Evolutionary conservation across 1,140 invertebrate species (phyloP), one percentile per base, ranked within the genome.

Genomic region (Camponotus pennsylvanicus): DNA sequence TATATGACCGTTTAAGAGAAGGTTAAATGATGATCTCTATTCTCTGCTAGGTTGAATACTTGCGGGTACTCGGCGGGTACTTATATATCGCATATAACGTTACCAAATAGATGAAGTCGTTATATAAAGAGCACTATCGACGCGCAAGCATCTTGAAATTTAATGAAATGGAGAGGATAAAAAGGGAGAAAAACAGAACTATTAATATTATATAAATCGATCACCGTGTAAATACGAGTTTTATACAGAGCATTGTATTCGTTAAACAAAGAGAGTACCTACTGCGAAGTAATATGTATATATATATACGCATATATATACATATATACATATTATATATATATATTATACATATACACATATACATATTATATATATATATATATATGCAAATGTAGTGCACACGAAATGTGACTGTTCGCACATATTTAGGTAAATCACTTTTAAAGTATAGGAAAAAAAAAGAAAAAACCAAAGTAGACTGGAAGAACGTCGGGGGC

Each of bases 171-270:
- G 11, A 67, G 66, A 67, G 67, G 27, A 45, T 7, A 86, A 21
- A 15, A 37, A 84, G 55, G 52, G n/a, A 85, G 49, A 64, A 75
- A 66, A 63, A 79, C 64, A 70, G 76, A 91, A 87, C 77, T 83
- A 91, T 89, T 86, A 91, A 86, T 90, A 92, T 76, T 90, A 91
- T 88, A 92, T 85, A 91, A 91, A 92, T 91, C 87, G 89, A 92
- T 95, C 93, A 94, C 88, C 92, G 91, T 95, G 94, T 94, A 95
- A 87, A 95, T 95, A 95, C 94, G 93, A 95, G 93, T 95, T 95
- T 95, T 95, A 95, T 95, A 95, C 94, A 94, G 93, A 95, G 92
- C 91, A 95, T 94, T 93, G 93, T 95, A 94, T 92, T 93, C 93
- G 94, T 94, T 93, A 92, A 94, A 91, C 92, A 87, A 71, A 86